Percentiles rank a stretch among this genome's conserved stretches.
phyloP scores from a whole-genome alignment of 2,888 invertebrate species.

The Latrodectus hesperus region DNA sequence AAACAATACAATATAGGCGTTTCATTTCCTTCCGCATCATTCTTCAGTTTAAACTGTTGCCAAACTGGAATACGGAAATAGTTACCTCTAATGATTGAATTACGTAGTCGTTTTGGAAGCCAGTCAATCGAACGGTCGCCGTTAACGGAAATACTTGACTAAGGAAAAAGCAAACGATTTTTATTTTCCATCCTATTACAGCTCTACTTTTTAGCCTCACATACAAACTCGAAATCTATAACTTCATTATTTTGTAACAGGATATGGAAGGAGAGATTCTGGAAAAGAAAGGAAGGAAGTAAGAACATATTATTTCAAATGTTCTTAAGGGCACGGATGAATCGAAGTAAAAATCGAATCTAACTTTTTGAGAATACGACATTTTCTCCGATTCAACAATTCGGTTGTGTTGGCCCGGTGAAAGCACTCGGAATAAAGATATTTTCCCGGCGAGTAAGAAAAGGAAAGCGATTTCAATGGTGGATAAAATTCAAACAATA shows the following conservation, averaged over 20 bases:
- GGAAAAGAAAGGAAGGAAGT: constrained; percentile 1
- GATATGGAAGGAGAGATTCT: background rate
- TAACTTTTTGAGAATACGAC: constrained; percentile 8
- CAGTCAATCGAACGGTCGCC: too few species aligned
- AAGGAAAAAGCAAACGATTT: background rate
- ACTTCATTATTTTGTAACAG: constrained; percentile 25
- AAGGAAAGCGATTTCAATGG: constrained; percentile 23
- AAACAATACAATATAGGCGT: too few species aligned
- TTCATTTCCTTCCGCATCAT: too few species aligned
- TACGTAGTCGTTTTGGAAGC: too few species aligned
- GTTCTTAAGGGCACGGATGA: background rate
- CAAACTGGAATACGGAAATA: too few species aligned
- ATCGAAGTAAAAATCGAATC: constrained; percentile 22
- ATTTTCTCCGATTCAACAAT: constrained; percentile 9
- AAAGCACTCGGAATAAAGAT: background rate
- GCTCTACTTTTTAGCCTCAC: background rate
- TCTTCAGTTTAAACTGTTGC: too few species aligned
- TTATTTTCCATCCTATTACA: background rate
- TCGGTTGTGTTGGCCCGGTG: background rate
- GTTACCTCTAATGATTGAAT: too few species aligned
- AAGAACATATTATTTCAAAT: constrained; percentile 12
- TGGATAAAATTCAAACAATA: constrained; percentile 53
- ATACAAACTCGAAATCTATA: constrained; percentile 32
- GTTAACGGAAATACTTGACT: too few species aligned
- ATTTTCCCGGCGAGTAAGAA: background rate